Evolutionary conservation across 2,797 vertebrate species (phyloP), one percentile per base, ranked within the genome.

Genomic region (Epinephelus malabaricus): DNA sequence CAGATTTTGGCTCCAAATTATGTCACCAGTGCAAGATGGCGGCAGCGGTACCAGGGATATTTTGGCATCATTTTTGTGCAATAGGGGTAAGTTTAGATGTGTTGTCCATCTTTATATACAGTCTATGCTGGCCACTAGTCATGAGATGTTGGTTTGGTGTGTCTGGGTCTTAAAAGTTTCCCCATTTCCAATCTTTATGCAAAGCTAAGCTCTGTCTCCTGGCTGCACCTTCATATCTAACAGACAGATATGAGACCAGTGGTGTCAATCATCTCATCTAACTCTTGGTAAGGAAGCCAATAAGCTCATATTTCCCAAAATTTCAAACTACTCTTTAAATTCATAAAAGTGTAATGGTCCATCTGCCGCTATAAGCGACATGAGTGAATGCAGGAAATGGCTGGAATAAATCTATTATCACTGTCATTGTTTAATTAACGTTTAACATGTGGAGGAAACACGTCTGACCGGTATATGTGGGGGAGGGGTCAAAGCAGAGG

Each of bases 351-450:
- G 17, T 60, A 30, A 55, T n/a, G 64, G 56, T 64, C 56, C 68
- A 53, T 4, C 23, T 69, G 23, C 61, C 78, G 27, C 46, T 64
- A 38, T 34, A 64, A 18, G 30, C 38, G n/a, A 73, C 59, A 19
- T 61, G 43, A 66, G 66, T 30, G 43, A 56, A 63, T 63, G 38
- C 54, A 49, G 55, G 56, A 66, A 18, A 53, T 46, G 34, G 43
- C 69, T 80, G 67, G 75, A 49, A 46, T 38, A 56, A 88, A 86
- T 84, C 69, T 81, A 70, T 88, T 82, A 79, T 79, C 55, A 59
- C 74, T 67, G 87, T 79, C 79, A 65, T 59, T 80, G 70, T 91
- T 92, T 90, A 91, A 92, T 90, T 90, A 90, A 90, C 69, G 77
- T 88, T 90, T 87, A 79, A 81, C 79, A 69, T 47, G 58, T 77